Base-by-base conservation (phyloP, 2,888 invertebrate species). In the Adela reaumurella region DNA sequence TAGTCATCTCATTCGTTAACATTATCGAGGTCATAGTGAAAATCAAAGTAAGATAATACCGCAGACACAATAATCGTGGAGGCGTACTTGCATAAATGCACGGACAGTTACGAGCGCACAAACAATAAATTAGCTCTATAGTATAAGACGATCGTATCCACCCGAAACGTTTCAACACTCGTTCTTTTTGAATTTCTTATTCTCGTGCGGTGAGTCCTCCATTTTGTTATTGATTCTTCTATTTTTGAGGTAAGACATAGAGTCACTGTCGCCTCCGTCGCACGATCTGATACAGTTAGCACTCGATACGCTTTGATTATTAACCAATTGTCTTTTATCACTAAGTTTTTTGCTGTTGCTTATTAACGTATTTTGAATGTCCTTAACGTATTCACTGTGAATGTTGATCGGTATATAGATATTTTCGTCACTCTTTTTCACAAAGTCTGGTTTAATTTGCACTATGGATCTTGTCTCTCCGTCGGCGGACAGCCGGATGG, bases 241-340 rank as follows among this genome's bases (percentile, higher is more conserved):
- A 47, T 70, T 59, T 58, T 77, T 78, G 10, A 76, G 65, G 60
- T 71, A 74, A 55, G 74, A 66, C 59, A 63, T 68, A 60, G 64
- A 62, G 57, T 77, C 77, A 71, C 69, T 70, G 56, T 74, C 77
- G 69, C 60, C 59, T 58, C 73, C 17, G 17, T 43, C 17, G 19
- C 17, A 43, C 59, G 73, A 74, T 58, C 77, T 65, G 61, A 74
- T 63, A 65, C 71, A 74, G 62, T 76, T 76, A 53, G 71, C 58
- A 66, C 58, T 73, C 60, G 77, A 64, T 63, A 74, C 68, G 67
- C 67, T 77, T 62, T 76, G 76, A 70, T 72, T 77, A 68, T 77
- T 67, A 65, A 77, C 68, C 71, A 70, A 64, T 62, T 74, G 68
- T 63, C 74, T 79, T 72, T 78, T 80, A 65, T 79, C 79, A 74